Evolutionary conservation across 2,888 invertebrate species (phyloP).

Genomic region (Drosophila paranaensis): DNA sequence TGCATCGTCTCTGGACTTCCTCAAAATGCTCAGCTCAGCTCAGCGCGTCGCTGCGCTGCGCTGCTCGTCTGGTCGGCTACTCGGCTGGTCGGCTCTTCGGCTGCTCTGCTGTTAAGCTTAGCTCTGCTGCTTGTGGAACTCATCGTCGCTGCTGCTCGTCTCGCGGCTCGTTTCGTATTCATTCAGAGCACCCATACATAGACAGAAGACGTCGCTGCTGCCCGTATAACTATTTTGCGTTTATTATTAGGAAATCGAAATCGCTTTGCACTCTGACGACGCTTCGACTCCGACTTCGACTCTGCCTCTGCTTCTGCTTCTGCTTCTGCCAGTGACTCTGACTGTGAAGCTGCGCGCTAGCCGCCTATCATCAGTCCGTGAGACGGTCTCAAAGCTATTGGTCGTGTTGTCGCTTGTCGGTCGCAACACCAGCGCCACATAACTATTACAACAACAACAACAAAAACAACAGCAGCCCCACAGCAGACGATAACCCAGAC

Average conservation of each 20-base stretch:
- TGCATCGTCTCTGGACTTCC: slow-evolving; percentile 74
- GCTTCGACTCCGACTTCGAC: slow-evolving; percentile 29
- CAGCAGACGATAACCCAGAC: slow-evolving; percentile 32
- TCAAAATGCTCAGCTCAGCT: slow-evolving; percentile 38
- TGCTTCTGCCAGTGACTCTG: slow-evolving; percentile 48
- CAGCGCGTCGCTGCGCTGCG: slow-evolving; percentile 11
- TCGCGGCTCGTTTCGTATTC: slow-evolving; percentile 68
- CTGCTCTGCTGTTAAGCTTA: slow-evolving; percentile 17
- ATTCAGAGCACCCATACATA: slow-evolving; percentile 79
- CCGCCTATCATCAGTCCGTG: slow-evolving; percentile 81
- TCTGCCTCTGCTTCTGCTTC: slow-evolving; percentile 30
- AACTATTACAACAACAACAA: slow-evolving; percentile 16
- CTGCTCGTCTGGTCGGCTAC: not conserved
- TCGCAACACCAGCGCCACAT: slow-evolving; percentile 50
- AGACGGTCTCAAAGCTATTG: slow-evolving; percentile 82
- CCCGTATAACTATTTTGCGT: slow-evolving; percentile 75
- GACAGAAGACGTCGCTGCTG: slow-evolving; percentile 63
- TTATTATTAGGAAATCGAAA: slow-evolving; percentile 79
- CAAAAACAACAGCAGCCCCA: slow-evolving; percentile 28
- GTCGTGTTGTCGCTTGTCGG: slow-evolving; percentile 80
- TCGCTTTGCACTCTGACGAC: slow-evolving; percentile 61
- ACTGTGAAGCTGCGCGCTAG: slow-evolving; percentile 66
- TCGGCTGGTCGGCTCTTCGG: slow-evolving; percentile 15
- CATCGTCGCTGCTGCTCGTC: slow-evolving; percentile 56
- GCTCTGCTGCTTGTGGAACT: slow-evolving; percentile 44